Base-by-base conservation (phyloP, 1,140 invertebrate genomes). In the Trypoxylus dichotomus region DNA sequence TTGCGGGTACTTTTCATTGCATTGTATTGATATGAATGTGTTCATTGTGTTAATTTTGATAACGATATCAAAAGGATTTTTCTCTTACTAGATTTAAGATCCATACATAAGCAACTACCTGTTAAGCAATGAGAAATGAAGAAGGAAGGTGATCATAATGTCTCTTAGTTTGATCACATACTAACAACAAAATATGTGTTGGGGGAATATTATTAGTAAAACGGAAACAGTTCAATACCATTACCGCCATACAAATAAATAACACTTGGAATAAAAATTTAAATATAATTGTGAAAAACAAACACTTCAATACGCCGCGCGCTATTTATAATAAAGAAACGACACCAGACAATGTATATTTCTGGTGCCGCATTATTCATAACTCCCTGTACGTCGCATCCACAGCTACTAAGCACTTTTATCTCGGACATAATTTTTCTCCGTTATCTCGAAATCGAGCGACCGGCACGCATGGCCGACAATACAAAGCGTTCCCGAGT, bases 391-490 rank as follows among this genome's bases (percentile, higher is more conserved):
- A 68, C 24, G 60, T 27, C 60, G 27, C 60, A 1, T 68, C 60
- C 24, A 68, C 60, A 19, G 11, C 60, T 15, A 68, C 60, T 41
- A 74, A 74, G 32, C 72, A 43, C 72, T 74, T 74, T 74, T 74
- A 74, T 74, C 72, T 74, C 32, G 41, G 19, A 29, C 41, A 37
- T 29, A 43, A 74, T 74, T 74, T 43, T 74, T 74, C 72, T 74
- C 72, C 72, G 72, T 74, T 74, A 74, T 74, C 72, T 74, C 27
- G 21, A 74, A 74, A 74, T 74, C 72, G 41, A 19, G 37, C 19
- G 29, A 43, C 27, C 41, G 75, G 13, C 72, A 63, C 37, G 78
- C 60, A 54, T 82, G 80, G 78, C 41, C 79, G 75, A 79, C 78
- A 80, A 78, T 81, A 78, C 75, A 77, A 80, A 73, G 47, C 41